Evolutionary conservation across 2,888 invertebrate genomes (phyloP), one percentile per base, ranked within the genome.

Genomic region (Kuschelorhynchus macadamiae): DNA sequence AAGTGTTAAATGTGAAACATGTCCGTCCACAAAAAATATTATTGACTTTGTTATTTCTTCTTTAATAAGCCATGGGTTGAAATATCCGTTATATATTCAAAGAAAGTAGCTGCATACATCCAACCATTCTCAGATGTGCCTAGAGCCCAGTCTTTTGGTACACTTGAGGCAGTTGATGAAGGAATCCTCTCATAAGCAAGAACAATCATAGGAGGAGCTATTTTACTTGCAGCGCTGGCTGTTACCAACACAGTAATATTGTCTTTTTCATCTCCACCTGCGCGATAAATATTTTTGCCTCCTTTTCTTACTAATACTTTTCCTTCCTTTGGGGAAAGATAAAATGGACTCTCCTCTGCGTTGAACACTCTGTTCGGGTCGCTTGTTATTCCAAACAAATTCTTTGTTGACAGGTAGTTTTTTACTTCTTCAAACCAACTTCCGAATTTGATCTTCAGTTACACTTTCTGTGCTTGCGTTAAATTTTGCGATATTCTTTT

Each of bases 401-500:
- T n/a, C n/a, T n/a, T n/a, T n/a, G n/a, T n/a, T n/a, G n/a, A n/a
- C n/a, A n/a, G n/a, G n/a, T n/a, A n/a, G 25, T 25, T 25, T 7
- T 5, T 25, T 25, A 25, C 25, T 25, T 25, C 7, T 14, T 30
- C 25, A 50, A 21, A 21, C 50, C 32, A 50, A 12, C 7, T 30
- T n/a, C 32, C 50, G n/a, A 21, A 50, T 25, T 30, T 50, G 50
- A 17, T 50, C 25, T 32, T 50, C 32, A 25, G 50, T 30, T 12
- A 32, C 50, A 50, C 25, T 50, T 30, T 50, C 50, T 30, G 32
- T 7, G 12, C 14, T 30, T 30, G 32, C 14, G 32, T 25, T 32
- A 50, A 50, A 50, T 25, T 32, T 12, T 50, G 25, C 12, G 32
- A 25, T 16, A 50, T 32, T 32, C 50, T 50, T 17, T 25, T 3